Base-by-base conservation (phyloP, 2,888 invertebrate genomes). In the Pachliopta kotzebuea region DNA sequence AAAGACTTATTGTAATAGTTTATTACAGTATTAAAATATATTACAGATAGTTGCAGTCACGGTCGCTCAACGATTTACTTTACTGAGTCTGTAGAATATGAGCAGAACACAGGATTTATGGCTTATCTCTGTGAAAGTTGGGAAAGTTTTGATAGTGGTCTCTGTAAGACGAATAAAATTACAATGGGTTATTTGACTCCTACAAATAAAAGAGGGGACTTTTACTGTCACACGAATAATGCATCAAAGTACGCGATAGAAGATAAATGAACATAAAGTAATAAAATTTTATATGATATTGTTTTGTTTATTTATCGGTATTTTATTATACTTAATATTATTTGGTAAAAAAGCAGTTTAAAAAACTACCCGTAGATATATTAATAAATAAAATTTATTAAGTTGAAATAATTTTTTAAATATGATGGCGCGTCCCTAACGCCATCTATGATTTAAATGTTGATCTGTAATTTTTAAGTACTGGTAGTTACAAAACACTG, bases 31-130 rank as follows among this genome's bases (percentile, higher is more conserved):
- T 45, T 45, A 45, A n/a, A n/a, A n/a, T 18, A n/a, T 52, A n/a
- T 85, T 85, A 58, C 84, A 92, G 95, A 94, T 74, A 93, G 92
- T 7, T 96, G 96, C 83, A 96, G 95, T 76, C 96, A 96, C 78
- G 93, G 93, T 0, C 92, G 94, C 63, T 92, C 95, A 0, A 92
- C 93, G 75, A 79, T 89, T 68, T 94, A 92, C 72, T 95, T 94
- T 78, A 91, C 88, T 0, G 95, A 95, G 76, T 96, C 96, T 4
- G 93, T 96, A 56, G 80, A 85, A n/a, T 73, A 75, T 60, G 59
- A 63, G 52, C 81, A 89, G 1, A 78, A 84, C 0, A 74, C 74
- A 49, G 92, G 91, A 0, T 95, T 95, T 76, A 77, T 86, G 8
- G 92, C 94, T 0, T 84, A 89, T 49, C 90, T 90, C 6, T 96